Percentiles rank a stretch among this genome's conserved stretches.
Evolutionary conservation across 64 coral and sea anemone genomes (phyloP).

Genomic region (Montipora sp.): DNA sequence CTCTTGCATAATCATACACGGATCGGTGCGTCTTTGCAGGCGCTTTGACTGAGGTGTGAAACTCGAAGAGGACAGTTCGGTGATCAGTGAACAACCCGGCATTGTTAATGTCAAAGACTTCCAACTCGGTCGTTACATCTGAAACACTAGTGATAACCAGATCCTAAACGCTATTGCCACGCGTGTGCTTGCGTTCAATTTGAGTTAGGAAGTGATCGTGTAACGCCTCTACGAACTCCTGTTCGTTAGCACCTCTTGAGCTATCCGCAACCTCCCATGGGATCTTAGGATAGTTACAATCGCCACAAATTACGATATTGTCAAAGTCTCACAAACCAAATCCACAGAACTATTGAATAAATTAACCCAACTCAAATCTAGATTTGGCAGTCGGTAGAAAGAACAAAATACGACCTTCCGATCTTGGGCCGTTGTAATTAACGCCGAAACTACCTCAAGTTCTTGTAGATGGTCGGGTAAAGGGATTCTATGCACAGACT

Average conservation of each 20-base stretch:
- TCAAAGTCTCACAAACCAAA: conserved; percentile 28
- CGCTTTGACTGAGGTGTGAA: conserved; percentile 1
- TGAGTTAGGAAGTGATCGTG: too few relatives aligned
- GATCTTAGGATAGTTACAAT: conserved; percentile 58
- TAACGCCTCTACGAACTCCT: too few relatives aligned
- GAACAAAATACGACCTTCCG: too few relatives aligned
- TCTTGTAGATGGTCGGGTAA: too few relatives aligned
- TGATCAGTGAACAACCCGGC: conserved; percentile 9
- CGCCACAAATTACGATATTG: conserved; percentile 52
- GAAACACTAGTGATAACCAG: conserved; percentile 41
- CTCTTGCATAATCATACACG: neutral
- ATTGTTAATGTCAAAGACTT: neutral
- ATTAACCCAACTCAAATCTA: too few relatives aligned
- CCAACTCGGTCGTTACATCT: neutral
- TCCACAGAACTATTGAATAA: neutral
- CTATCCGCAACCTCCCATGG: neutral
- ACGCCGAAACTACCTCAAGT: too few relatives aligned
- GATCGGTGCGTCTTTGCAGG: neutral
- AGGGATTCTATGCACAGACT: too few relatives aligned
- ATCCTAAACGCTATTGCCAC: neutral
- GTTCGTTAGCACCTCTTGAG: neutral
- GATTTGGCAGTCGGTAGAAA: too few relatives aligned
- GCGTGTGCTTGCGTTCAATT: too few relatives aligned
- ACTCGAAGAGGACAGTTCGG: neutral
- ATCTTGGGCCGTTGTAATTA: too few relatives aligned